phyloP scores from a whole-genome alignment of 1,140 invertebrate genomes.

The Drosophila eugracilis region DNA sequence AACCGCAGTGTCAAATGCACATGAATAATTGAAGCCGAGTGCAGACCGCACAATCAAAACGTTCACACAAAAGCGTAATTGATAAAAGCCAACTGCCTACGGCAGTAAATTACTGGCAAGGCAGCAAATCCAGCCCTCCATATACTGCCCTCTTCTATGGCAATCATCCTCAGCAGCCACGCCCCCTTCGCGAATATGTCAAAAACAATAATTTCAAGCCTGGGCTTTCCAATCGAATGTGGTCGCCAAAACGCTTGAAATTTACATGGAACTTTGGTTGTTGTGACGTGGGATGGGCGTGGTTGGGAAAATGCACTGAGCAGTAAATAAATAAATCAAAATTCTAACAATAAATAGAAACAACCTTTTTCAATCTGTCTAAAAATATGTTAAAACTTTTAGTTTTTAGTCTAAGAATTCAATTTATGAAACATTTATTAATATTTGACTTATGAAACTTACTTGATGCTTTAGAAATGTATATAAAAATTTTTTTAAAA shows the following conservation, averaged over 20 bases:
- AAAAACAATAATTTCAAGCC: constrained; percentile 45
- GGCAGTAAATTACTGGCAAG: constrained; percentile 43
- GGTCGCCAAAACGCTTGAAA: constrained; percentile 49
- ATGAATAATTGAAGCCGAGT: constrained; percentile 60
- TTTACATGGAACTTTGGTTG: constrained; percentile 35
- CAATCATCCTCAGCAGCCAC: background rate
- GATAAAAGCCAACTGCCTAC: constrained; percentile 49
- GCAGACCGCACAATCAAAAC: constrained; percentile 56
- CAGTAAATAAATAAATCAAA: background rate
- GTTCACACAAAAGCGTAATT: constrained; percentile 52
- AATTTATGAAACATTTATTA: too few relatives aligned
- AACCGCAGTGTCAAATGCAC: constrained; percentile 62
- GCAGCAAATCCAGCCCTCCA: constrained; percentile 6
- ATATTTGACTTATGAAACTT: too few relatives aligned
- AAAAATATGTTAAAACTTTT: too few relatives aligned
- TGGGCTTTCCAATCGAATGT: constrained; percentile 33
- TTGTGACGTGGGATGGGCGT: constrained; percentile 11
- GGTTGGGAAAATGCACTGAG: background rate
- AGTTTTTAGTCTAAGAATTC: too few relatives aligned
- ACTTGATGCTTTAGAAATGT: too few relatives aligned
- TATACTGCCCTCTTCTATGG: constrained; percentile 1
- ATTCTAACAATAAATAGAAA: background rate
- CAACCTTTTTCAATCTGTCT: too few relatives aligned
- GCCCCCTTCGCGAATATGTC: constrained; percentile 42
- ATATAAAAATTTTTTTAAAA: background rate